These are phyloP conservation scores for Agriotes lineatus DNA, from an alignment of 2,888 invertebrate species.

Conservation along the genomic window DNA sequence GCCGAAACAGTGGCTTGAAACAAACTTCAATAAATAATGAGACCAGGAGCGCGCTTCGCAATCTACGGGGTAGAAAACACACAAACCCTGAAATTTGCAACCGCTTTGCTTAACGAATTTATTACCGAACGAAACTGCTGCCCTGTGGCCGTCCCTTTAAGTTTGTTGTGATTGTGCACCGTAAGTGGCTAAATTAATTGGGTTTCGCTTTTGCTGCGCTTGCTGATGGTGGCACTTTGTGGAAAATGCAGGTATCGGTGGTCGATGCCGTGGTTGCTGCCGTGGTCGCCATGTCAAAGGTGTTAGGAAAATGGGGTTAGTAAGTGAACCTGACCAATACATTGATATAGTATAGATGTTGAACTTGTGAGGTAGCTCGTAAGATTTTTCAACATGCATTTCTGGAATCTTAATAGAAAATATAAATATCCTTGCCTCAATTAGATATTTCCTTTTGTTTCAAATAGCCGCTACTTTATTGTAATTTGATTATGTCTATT, in stretches of 20 bases:
- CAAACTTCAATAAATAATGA: constrained; percentile 19
- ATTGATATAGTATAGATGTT: too few species aligned
- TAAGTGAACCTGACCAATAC: too few species aligned
- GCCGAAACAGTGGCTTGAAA: background rate
- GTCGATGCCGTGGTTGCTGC: constrained; percentile 1
- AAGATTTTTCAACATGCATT: too few species aligned
- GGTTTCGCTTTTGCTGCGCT: background rate
- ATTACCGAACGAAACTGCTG: background rate
- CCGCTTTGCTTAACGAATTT: background rate
- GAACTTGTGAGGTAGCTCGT: too few species aligned
- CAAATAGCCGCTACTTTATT: too few species aligned
- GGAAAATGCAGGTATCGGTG: background rate
- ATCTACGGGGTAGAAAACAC: background rate
- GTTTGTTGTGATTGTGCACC: background rate
- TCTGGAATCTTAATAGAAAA: too few species aligned
- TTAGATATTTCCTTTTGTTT: too few species aligned
- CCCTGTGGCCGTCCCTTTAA: background rate
- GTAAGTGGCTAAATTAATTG: background rate
- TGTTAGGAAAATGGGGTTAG: too few species aligned
- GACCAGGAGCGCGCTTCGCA: background rate
- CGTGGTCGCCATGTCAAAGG: background rate
- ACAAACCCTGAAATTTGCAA: constrained; percentile 8
- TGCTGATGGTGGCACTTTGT: constrained; percentile 6
- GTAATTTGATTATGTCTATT: too few species aligned
- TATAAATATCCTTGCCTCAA: too few species aligned